phyloP scores from a whole-genome alignment of 2,888 invertebrate genomes.

The Athalia rosae region DNA sequence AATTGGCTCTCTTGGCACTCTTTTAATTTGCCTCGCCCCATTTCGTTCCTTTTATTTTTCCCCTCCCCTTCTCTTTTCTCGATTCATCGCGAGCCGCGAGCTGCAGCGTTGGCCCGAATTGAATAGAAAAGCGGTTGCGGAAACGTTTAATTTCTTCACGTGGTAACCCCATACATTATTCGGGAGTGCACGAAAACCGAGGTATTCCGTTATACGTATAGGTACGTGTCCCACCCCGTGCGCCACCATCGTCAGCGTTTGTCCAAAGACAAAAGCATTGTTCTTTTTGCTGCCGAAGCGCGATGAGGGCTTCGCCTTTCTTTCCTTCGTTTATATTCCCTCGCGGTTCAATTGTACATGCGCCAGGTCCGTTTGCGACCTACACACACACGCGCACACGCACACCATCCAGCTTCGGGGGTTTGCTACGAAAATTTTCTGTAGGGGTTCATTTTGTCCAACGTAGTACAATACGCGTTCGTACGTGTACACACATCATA shows the following conservation, averaged over 20 bases:
- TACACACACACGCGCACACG: neutral
- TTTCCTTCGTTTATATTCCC: slow-evolving; percentile 1
- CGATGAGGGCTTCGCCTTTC: neutral
- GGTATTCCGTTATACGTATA: slow-evolving; percentile 19
- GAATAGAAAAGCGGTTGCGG: neutral
- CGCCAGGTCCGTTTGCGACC: neutral
- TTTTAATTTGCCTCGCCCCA: no score
- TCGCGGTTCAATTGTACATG: slow-evolving; percentile 17
- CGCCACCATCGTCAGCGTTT: slow-evolving; percentile 12
- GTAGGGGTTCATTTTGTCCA: no score
- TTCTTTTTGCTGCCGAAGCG: slow-evolving; percentile 31
- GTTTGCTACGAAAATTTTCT: neutral
- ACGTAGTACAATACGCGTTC: no score
- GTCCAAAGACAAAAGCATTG: slow-evolving; percentile 46
- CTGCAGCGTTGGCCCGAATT: no score
- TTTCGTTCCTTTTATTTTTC: no score
- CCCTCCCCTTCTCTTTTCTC: no score
- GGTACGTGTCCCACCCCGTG: slow-evolving; percentile 4
- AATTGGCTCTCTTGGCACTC: no score
- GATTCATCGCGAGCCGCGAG: no score
- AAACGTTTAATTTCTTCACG: slow-evolving; percentile 27
- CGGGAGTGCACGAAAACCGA: neutral
- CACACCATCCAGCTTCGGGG: no score
- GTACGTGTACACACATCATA: no score
- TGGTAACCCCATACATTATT: no score